phyloP scores from a whole-genome alignment of 2,888 invertebrate species.

The Temnothorax rugatulus region DNA sequence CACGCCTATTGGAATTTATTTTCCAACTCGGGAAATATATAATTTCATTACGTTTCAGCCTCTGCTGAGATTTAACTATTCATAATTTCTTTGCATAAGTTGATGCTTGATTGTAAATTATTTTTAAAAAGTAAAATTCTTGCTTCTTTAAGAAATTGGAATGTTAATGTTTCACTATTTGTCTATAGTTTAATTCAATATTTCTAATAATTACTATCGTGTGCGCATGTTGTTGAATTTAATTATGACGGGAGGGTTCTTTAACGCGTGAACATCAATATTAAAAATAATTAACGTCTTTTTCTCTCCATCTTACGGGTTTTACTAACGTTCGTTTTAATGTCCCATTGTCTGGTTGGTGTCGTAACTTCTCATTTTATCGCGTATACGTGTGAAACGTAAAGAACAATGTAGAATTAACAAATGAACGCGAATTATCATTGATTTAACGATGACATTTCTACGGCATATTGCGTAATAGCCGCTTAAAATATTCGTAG shows the following conservation, averaged over 20 bases:
- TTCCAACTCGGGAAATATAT: background rate
- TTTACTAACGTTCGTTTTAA: constrained; percentile 25
- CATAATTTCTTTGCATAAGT: background rate
- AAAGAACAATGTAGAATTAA: constrained; percentile 49
- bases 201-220: background rate
- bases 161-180: background rate
- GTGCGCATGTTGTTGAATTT: background rate
- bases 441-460: constrained; percentile 44
- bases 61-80: background rate
- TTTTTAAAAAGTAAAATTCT: background rate
- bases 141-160: background rate
- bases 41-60: background rate
- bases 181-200: background rate
- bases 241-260: background rate
- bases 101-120: background rate
- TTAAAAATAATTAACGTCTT: constrained; percentile 25
- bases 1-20: background rate
- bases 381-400: constrained; percentile 18
- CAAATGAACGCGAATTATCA: constrained; percentile 34
- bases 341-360: background rate
- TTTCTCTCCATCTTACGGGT: background rate
- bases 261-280: background rate
- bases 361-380: constrained; percentile 34
- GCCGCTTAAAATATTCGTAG: constrained; percentile 45
- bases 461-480: constrained; percentile 32